phyloP scores from a whole-genome alignment of 2,113 vertebrate genomes.

The Cyphomyrus plagiostoma region DNA sequence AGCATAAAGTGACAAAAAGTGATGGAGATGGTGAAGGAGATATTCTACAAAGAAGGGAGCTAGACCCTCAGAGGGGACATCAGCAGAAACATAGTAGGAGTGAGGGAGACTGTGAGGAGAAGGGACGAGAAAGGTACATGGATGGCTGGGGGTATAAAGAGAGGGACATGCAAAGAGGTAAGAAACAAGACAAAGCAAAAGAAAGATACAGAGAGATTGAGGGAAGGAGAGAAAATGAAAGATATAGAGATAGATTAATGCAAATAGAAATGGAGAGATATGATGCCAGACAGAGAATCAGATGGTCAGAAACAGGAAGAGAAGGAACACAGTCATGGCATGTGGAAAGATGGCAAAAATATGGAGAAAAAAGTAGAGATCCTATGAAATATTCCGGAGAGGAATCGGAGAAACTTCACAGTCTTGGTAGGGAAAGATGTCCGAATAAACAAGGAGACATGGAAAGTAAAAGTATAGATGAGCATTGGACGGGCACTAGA shows the following conservation, averaged over 20 bases:
- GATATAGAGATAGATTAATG: constrained; percentile 16
- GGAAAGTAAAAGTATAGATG: neutral
- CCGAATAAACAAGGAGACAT: constrained; percentile 12
- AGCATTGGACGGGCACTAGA: constrained; percentile 13
- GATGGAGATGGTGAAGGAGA: constrained; percentile 53
- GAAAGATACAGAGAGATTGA: constrained; percentile 16
- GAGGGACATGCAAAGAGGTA: constrained; percentile 22
- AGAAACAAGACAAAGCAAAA: constrained; percentile 1
- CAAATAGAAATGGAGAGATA: constrained; percentile 2
- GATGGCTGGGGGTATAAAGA: constrained; percentile 15
- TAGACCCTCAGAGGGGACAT: constrained; percentile 24
- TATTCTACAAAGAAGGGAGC: constrained; percentile 30
- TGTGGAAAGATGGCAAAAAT: neutral
- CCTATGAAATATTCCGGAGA: constrained; percentile 13
- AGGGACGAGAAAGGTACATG: constrained; percentile 10
- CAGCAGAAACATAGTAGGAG: constrained; percentile 45
- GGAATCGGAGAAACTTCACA: constrained; percentile 17
- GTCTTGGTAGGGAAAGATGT: neutral
- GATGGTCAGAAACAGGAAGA: constrained; percentile 19
- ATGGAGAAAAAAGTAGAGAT: constrained; percentile 28
- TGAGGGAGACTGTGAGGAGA: constrained; percentile 41
- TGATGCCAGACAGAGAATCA: constrained; percentile 19
- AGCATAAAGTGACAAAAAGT: constrained; percentile 44
- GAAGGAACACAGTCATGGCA: neutral
- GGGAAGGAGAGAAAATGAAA: constrained; percentile 1